Conservation (phyloP, 2,113 vertebrate genomes). For the Rhagologus leucostigma region DNA sequence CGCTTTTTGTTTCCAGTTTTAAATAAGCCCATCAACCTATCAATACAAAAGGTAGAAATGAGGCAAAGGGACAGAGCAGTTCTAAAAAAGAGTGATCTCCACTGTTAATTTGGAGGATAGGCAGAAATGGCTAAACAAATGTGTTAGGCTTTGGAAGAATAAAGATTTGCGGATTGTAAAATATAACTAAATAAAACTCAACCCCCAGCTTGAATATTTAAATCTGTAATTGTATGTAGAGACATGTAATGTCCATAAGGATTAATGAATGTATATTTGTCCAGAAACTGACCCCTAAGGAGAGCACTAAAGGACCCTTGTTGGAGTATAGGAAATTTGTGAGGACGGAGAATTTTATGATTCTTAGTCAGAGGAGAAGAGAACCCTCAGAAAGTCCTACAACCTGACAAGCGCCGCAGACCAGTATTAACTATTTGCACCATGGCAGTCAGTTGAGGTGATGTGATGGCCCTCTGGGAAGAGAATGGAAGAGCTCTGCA, state of each 20-base stretch:
- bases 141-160: background rate
- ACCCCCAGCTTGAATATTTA: background rate
- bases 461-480: background rate
- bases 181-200: background rate
- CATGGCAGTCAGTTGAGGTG: background rate
- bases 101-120: background rate
- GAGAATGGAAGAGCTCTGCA: background rate
- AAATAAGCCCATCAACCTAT: background rate
- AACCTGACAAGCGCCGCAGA: background rate
- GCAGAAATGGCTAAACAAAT: background rate
- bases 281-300: background rate
- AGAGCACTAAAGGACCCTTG: background rate
- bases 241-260: background rate
- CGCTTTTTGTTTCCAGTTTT: background rate
- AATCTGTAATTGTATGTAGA: background rate
- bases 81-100: background rate
- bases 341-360: background rate
- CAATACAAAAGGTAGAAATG: background rate
- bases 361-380: background rate
- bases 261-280: background rate
- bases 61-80: background rate
- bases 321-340: background rate
- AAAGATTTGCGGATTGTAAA: background rate
- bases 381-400: background rate
- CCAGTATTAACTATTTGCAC: background rate